Evolutionary conservation across 2,113 vertebrate species (phyloP), one percentile per base, ranked within the genome.

Genomic region (Bujurquina vittata): DNA sequence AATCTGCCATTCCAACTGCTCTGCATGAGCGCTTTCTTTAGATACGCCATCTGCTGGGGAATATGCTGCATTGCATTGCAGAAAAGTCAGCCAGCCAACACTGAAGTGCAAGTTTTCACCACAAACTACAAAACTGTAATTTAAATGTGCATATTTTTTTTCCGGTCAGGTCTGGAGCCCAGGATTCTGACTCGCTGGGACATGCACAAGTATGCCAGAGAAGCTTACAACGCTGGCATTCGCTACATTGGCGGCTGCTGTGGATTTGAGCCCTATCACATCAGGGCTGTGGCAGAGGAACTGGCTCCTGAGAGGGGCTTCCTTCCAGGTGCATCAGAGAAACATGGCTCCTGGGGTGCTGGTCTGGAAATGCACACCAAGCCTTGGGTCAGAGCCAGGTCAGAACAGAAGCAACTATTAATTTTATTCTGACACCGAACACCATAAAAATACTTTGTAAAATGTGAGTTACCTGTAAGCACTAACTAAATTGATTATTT

Each of bases 341-440:
- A 99, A 87, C 98, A 99, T 5, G 98, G 97, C 40, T 93, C 62
- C 90, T 99, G 98, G 98, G 98, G 97, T 0, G 88, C 94, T 37
- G 94, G 94, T 73, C 91, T 99, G 81, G 95, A 97, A 88, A 99
- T 99, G 98, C 98, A 99, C 90, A 99, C 98, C 87, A 99, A 99
- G 79, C 98, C 98, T 20, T 99, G 98, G 98, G 96, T 78, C 97
- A 92, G 97, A 98, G 58, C 97, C 33, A 87, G 85, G 85, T 99
- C 90, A 95, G 98, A 95, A 98, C 98, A 76, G 95, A 83, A 29
- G 46, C 17, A 78, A 95, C 94, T 46, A 80, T 95, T 37, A 10
- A 73, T 26, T 3, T 63, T 43, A 10, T 76, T 46, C 20, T 29
- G 10, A 23, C 7, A 14, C 23, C 20, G 1, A 20, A 40, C 10